Evolutionary conservation across 2,888 invertebrate genomes (phyloP).

Genomic region (Acheta domesticus): DNA sequence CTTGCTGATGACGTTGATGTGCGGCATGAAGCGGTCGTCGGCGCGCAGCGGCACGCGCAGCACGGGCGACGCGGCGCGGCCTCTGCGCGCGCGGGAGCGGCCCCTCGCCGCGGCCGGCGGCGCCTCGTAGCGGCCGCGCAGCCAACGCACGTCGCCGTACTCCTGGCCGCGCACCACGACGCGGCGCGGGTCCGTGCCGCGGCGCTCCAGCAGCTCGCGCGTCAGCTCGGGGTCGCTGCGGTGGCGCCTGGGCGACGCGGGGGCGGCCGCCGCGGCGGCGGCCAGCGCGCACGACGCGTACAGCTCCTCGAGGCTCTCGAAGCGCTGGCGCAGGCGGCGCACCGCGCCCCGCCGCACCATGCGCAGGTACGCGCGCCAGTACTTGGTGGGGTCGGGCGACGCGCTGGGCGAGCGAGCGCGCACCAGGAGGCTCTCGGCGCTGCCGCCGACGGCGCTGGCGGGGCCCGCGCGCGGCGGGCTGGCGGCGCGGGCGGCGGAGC

Average conservation of each 20-base stretch:
- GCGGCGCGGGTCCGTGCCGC: slow-evolving; percentile 50
- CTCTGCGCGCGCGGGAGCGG: slow-evolving; percentile 51
- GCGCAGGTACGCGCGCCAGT: slow-evolving; percentile 65
- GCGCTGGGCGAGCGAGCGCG: slow-evolving; percentile 61
- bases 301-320: slow-evolving; percentile 64
- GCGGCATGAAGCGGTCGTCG: slow-evolving; percentile 78
- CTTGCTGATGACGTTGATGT: slow-evolving; percentile 86
- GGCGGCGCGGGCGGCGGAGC: slow-evolving; percentile 39
- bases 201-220: slow-evolving; percentile 49
- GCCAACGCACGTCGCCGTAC: slow-evolving; percentile 58
- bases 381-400: slow-evolving; percentile 70
- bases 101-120: slow-evolving; percentile 49
- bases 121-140: slow-evolving; percentile 60
- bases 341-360: slow-evolving; percentile 75
- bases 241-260: slow-evolving; percentile 55
- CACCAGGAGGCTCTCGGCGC: slow-evolving; percentile 32
- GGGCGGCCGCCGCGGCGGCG: slow-evolving; percentile 43
- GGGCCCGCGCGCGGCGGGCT: slow-evolving; percentile 66
- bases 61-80: slow-evolving; percentile 60
- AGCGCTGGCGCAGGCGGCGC: slow-evolving; percentile 69
- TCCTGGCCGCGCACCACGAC: slow-evolving; percentile 52
- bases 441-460: slow-evolving; percentile 71
- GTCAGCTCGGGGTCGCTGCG: slow-evolving; percentile 77
- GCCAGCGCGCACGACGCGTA: slow-evolving; percentile 34
- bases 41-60: slow-evolving; percentile 60